Base-by-base conservation (phyloP, 2,797 vertebrate genomes). In the Dryobates pubescens region DNA sequence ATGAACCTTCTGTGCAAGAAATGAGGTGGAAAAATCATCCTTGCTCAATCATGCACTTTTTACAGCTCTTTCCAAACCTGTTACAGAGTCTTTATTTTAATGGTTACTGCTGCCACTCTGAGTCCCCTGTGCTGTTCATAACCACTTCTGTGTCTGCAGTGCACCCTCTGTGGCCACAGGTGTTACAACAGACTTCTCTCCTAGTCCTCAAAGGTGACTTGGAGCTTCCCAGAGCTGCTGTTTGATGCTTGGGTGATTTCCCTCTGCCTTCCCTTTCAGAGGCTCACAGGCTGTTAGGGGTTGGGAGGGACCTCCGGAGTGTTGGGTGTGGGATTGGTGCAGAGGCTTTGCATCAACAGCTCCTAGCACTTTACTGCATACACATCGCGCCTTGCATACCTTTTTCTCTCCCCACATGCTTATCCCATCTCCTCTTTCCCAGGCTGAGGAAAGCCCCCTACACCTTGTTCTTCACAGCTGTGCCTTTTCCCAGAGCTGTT, bases 221-320 rank as follows among this genome's bases (percentile, higher is more conserved):
- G 65, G 84, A 88, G 74, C 56, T 96, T 89, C 19, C 84, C 49
- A 69, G 86, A 45, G 34, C 84, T 93, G 17, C 5, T 76, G 61
- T 94, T 90, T 94, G 76, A 75, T 77, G 54, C 74, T 24, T 64
- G 79, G 16, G 9, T 5, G 24, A 16, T 57, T 88, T 92, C 70
- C 29, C 43, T 65, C 27, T 88, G 32, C 59, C 67, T 74, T 22
- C 51, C 15, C 13, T 64, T 76, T 29, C 38, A 13, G 38, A 38
- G 38, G 38, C 38, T 38, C 12, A 38, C 38, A 38, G 38, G 38
- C 38, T 38, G 38, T 38, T 13, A 38, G 38, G 11, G 38, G 38
- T 38, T 13, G 38, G 38, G 38, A 38, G 38, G 38, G 12, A 38
- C 11, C 38, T 13, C 38, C 12, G 38, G 38, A 13, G 38, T 38